phyloP scores from a whole-genome alignment of 2,113 vertebrate species.

The Cavia aperea region DNA sequence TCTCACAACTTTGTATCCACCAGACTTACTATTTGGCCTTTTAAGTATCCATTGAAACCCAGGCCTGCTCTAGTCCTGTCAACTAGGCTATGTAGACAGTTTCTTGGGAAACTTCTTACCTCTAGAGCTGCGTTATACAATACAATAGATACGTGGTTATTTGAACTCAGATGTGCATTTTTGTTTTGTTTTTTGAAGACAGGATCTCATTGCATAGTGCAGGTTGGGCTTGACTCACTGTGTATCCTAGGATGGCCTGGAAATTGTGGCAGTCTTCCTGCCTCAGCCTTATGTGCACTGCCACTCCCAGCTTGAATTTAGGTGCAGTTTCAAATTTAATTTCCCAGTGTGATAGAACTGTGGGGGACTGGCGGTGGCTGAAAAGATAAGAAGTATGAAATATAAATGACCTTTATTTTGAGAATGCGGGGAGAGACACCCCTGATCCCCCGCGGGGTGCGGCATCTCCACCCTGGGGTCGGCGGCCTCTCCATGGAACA shows the following conservation, averaged over 20 bases:
- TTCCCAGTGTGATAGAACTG: neutral
- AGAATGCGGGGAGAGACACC: no score
- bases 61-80: neutral
- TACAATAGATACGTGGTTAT: neutral
- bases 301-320: neutral
- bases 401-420: no score
- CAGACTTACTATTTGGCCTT: neutral
- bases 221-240: neutral
- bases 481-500: no score
- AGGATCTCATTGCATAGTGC: neutral
- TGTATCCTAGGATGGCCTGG: neutral
- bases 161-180: neutral
- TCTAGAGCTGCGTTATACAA: neutral
- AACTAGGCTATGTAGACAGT: neutral
- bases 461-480: no score
- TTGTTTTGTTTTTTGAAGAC: neutral
- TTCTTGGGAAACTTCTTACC: neutral
- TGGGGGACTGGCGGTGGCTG: no score
- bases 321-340: neutral
- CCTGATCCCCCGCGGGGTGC: no score
- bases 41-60: neutral
- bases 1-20: neutral
- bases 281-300: neutral
- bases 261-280: neutral
- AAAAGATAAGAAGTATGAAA: no score